Base-by-base conservation (phyloP, 2,113 vertebrate genomes). In the Oophaga pumilio region DNA sequence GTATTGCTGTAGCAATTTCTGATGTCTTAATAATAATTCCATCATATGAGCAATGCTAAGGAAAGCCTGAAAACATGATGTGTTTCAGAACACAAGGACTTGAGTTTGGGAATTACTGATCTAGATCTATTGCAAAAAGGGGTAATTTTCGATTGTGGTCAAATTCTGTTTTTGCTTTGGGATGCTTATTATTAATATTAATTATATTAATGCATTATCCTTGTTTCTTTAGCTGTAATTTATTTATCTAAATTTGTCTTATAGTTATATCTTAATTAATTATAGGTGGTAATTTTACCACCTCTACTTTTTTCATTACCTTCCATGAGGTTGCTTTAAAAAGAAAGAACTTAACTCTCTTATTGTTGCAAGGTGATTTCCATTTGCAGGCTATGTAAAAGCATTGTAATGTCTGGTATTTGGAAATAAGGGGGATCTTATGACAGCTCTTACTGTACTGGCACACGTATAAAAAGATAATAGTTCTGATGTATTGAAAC, bases 401-500 rank as follows among this genome's bases (percentile, higher is more conserved):
- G 50, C 52, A 73, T 66, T 77, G 17, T 83, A 77, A 83, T 56
- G 43, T 83, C 33, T 77, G 60, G 80, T 66, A 71, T 88, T 77
- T 83, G 59, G 33, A 56, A 73, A 57, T 62, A 53, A 76, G 71
- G 50, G 56, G 26, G 24, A 76, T 68, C 76, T 84, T 68, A 84
- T 68, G n/a, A 66, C 59, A 53, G 68, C 77, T 77, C 71, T 88
- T 64, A 11, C 71, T 66, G 50, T 26, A 22, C 87, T 88, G 80
- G 80, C 87, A 66, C 62, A 84, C 73, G 77, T 87, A 81, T 84
- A 84, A 88, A 88, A 88, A 77, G 81, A 84, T 88, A 68, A 88
- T 88, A 84, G 87, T 83, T 68, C 83, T 88, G 43, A 88, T 84
- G 73, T 77, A 88, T 68, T 76, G 80, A 88, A 84, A 82, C 87